phyloP scores from a whole-genome alignment of 2,797 vertebrate species.

The Ispidina picta region DNA sequence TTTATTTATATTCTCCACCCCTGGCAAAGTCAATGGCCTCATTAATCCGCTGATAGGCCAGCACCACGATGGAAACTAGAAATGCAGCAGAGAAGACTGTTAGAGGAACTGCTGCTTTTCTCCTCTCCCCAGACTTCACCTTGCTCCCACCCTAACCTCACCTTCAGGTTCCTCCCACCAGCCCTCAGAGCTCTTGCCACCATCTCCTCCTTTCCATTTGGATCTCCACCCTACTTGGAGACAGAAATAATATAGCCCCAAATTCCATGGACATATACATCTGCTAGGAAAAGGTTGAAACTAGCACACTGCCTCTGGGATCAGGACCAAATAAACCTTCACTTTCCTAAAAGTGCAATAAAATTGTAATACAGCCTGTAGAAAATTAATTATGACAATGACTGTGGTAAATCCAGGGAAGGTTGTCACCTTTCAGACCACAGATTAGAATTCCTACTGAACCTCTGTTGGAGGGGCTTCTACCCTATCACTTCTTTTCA shows the following conservation, averaged over 20 bases:
- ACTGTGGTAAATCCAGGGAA: conserved; percentile 20
- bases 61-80: conserved; percentile 59
- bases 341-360: neutral
- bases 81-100: conserved; percentile 39
- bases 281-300: conserved; percentile 8
- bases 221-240: neutral
- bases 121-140: conserved; percentile 29
- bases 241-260: neutral
- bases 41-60: conserved; percentile 64
- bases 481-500: conserved; percentile 15
- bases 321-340: conserved; percentile 27
- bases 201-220: neutral
- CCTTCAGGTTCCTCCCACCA: conserved; percentile 8
- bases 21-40: conserved; percentile 72
- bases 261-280: neutral
- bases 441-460: neutral
- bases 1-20: conserved; percentile 73
- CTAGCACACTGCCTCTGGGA: conserved; percentile 13
- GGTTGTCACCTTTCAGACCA: conserved; percentile 3
- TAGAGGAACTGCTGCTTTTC: conserved; percentile 32
- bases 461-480: neutral
- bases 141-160: conserved; percentile 28
- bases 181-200: neutral
- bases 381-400: conserved; percentile 25
- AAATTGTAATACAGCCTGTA: neutral